phyloP scores from a whole-genome alignment of 2,113 vertebrate species.

The Oncorhynchus kisutch region DNA sequence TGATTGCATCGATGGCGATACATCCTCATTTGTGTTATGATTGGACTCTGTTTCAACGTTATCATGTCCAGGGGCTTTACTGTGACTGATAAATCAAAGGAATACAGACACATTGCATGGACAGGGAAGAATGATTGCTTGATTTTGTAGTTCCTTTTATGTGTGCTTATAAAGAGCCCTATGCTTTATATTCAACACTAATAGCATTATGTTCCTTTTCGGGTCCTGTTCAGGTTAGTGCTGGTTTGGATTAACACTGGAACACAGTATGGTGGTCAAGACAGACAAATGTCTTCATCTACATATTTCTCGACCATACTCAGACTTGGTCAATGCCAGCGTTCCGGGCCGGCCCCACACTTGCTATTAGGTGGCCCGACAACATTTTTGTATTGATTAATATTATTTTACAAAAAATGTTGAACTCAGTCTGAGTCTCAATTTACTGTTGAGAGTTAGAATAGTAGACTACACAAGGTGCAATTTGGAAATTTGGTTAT shows the following conservation, averaged over 20 bases:
- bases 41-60: conserved; percentile 32
- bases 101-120: conserved; percentile 38
- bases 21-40: conserved; percentile 43
- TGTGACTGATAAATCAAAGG: conserved; percentile 39
- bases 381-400: too few species aligned
- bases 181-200: neutral
- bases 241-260: neutral
- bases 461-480: too few species aligned
- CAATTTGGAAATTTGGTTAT: too few species aligned
- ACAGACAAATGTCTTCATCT: conserved; percentile 32
- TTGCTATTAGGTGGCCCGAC: too few species aligned
- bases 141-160: conserved; percentile 26
- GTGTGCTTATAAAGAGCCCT: neutral
- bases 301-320: conserved; percentile 24
- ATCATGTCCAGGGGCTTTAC: conserved; percentile 41
- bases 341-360: neutral
- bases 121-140: conserved; percentile 31
- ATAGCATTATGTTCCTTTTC: neutral
- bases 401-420: too few species aligned
- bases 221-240: neutral
- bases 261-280: conserved; percentile 3
- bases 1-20: conserved; percentile 50
- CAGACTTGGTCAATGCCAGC: neutral
- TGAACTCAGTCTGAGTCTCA: too few species aligned
- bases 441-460: too few species aligned